A percentile compares a stretch with the other conserved stretches of the same genome.
Evolutionary conservation across 2,888 invertebrate genomes (phyloP).

Genomic region (Agonopterix alstromeriana): DNA sequence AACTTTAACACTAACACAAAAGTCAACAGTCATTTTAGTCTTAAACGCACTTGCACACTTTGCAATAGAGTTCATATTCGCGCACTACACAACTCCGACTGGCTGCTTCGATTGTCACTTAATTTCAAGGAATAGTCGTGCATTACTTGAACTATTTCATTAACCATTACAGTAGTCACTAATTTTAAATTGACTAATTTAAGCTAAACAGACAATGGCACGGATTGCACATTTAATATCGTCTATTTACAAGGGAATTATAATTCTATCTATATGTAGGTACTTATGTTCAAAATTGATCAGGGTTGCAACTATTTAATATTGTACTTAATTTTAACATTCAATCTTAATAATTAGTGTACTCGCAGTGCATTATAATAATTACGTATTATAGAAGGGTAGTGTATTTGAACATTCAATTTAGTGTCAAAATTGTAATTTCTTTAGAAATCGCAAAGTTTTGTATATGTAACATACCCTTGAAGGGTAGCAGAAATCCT

Average conservation of each 20-base stretch:
- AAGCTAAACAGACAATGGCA: slow-evolving; percentile 75
- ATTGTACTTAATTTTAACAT: slow-evolving; percentile 63
- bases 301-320: slow-evolving; percentile 46
- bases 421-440: slow-evolving; percentile 25
- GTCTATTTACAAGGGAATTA: slow-evolving; percentile 65
- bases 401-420: slow-evolving; percentile 54
- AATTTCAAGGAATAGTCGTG: slow-evolving; percentile 27
- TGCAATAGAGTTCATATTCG: slow-evolving; percentile 24
- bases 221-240: slow-evolving; percentile 71
- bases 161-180: slow-evolving; percentile 22
- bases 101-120: slow-evolving; percentile 25
- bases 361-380: slow-evolving; percentile 62
- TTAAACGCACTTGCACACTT: slow-evolving; percentile 48
- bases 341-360: slow-evolving; percentile 55
- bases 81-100: slow-evolving; percentile 34
- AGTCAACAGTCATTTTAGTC: slow-evolving; percentile 65
- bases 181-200: slow-evolving; percentile 67
- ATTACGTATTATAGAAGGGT: slow-evolving; percentile 64
- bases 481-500: slow-evolving; percentile 14
- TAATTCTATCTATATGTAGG: slow-evolving; percentile 46
- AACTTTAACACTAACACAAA: slow-evolving; percentile 76
- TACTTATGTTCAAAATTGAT: slow-evolving; percentile 50
- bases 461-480: slow-evolving; percentile 9
- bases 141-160: slow-evolving; percentile 18
- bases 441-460: slow-evolving; percentile 15